Conservation (phyloP, 2,113 vertebrate species). For the Psilopogon haemacephalus region DNA sequence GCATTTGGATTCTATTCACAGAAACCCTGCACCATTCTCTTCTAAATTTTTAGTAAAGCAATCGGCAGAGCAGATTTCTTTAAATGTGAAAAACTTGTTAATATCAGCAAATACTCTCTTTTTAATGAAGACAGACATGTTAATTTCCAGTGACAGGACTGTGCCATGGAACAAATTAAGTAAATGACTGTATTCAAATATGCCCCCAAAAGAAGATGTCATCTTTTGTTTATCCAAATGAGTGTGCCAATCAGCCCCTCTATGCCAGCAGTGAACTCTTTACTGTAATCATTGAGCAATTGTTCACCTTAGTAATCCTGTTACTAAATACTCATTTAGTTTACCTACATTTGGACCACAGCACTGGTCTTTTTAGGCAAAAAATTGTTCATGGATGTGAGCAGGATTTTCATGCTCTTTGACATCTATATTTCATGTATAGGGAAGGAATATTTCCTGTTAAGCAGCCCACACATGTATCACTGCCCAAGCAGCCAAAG, state of each 20-base stretch:
- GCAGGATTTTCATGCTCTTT: background rate
- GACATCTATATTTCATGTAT: slow-evolving; percentile 3
- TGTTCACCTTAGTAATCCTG: slow-evolving; percentile 52
- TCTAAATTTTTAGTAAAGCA: background rate
- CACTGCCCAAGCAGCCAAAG: background rate
- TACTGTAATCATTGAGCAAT: background rate
- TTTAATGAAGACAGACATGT: slow-evolving; percentile 1
- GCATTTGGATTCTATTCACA: background rate
- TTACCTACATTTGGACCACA: background rate
- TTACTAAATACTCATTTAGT: slow-evolving; percentile 17
- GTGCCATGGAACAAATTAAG: slow-evolving; percentile 33
- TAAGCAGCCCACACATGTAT: background rate
- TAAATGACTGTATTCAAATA: slow-evolving; percentile 23
- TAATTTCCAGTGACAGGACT: slow-evolving; percentile 30
- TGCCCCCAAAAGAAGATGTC: background rate
- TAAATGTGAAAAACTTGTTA: background rate
- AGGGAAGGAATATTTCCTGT: background rate
- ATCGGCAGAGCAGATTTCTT: background rate
- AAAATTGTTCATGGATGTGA: background rate
- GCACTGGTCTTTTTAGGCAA: background rate
- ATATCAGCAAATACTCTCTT: background rate
- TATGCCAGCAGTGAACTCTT: background rate
- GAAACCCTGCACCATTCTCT: background rate
- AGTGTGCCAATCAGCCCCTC: background rate
- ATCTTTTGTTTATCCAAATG: slow-evolving; percentile 23